Conservation (phyloP, 2,888 invertebrate species). For the Dichetophora obliterata region DNA sequence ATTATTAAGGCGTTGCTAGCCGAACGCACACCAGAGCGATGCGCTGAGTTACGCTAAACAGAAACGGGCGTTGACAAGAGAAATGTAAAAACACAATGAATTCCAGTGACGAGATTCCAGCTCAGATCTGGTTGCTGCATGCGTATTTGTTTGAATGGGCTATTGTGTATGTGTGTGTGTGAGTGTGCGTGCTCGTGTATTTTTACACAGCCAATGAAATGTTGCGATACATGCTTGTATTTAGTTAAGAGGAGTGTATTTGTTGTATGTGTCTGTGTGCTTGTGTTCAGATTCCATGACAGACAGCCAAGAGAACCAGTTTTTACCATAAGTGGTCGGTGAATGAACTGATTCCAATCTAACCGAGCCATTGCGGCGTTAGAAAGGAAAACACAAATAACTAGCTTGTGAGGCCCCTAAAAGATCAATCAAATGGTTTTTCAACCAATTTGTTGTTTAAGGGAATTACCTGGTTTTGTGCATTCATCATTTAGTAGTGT, state of each 20-base stretch:
- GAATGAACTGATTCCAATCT: constrained; percentile 59
- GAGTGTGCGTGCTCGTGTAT: constrained; percentile 48
- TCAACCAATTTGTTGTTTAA: not conserved
- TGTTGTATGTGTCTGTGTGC: constrained; percentile 35
- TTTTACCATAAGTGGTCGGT: constrained; percentile 58
- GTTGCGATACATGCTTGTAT: constrained; percentile 54
- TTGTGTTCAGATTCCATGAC: constrained; percentile 11
- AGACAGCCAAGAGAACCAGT: constrained; percentile 40
- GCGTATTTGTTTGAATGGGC: constrained; percentile 36
- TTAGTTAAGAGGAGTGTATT: constrained; percentile 43
- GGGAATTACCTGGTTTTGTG: not conserved
- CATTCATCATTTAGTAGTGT: not conserved
- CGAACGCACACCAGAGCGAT: constrained; percentile 57
- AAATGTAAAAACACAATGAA: constrained; percentile 45
- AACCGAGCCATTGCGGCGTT: constrained; percentile 31
- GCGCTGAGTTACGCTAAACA: constrained; percentile 39
- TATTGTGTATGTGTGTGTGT: constrained; percentile 47
- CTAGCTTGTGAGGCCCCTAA: not conserved
- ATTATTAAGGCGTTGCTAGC: constrained; percentile 68
- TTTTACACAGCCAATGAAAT: constrained; percentile 65
- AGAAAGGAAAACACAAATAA: constrained; percentile 18
- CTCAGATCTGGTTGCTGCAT: constrained; percentile 36
- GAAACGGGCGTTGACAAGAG: constrained; percentile 54
- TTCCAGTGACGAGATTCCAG: constrained; percentile 61
- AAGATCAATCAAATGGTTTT: constrained; percentile 11